A percentile compares a stretch with the other conserved stretches of the same genome.
Conservation (phyloP, 2,888 invertebrate species). For the Crioceris asparagi region DNA sequence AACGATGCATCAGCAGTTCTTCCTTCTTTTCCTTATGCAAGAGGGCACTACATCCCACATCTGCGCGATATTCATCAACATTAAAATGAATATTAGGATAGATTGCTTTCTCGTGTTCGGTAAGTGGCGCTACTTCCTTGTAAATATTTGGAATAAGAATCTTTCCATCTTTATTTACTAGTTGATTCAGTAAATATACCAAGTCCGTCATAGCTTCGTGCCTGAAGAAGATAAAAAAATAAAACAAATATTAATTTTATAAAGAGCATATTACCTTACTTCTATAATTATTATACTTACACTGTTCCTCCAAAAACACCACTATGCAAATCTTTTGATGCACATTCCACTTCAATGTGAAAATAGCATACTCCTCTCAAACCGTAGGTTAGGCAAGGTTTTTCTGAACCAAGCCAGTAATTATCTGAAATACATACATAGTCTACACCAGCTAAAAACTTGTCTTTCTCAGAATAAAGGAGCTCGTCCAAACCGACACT, state of each 20-base stretch:
- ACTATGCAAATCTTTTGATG: conserved; percentile 88
- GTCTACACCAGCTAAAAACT: conserved; percentile 75
- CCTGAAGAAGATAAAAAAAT: conserved; percentile 34
- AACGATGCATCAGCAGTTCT: conserved; percentile 83
- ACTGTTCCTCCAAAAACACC: conserved; percentile 94
- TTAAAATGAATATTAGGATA: conserved; percentile 84
- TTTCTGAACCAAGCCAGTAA: conserved; percentile 95
- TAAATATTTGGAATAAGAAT: conserved; percentile 76
- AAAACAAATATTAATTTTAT: neutral
- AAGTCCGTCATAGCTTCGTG: conserved; percentile 88
- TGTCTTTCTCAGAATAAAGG: conserved; percentile 57
- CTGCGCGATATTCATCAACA: conserved; percentile 60
- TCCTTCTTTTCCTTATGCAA: conserved; percentile 71
- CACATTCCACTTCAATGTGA: conserved; percentile 76
- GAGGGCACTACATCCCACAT: conserved; percentile 58
- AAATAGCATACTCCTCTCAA: conserved; percentile 90
- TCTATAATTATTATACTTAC: conserved; percentile 43
- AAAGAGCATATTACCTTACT: neutral
- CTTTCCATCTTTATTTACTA: conserved; percentile 79
- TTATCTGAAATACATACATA: conserved; percentile 98
- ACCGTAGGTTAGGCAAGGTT: conserved; percentile 95
- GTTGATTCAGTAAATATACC: conserved; percentile 68
- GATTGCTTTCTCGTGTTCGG: conserved; percentile 55
- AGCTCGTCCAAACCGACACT: conserved; percentile 91
- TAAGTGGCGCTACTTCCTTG: conserved; percentile 67